Percentiles rank a stretch among this genome's conserved stretches.
phyloP scores from a whole-genome alignment of 2,797 vertebrate species.

The Alauda arvensis region DNA sequence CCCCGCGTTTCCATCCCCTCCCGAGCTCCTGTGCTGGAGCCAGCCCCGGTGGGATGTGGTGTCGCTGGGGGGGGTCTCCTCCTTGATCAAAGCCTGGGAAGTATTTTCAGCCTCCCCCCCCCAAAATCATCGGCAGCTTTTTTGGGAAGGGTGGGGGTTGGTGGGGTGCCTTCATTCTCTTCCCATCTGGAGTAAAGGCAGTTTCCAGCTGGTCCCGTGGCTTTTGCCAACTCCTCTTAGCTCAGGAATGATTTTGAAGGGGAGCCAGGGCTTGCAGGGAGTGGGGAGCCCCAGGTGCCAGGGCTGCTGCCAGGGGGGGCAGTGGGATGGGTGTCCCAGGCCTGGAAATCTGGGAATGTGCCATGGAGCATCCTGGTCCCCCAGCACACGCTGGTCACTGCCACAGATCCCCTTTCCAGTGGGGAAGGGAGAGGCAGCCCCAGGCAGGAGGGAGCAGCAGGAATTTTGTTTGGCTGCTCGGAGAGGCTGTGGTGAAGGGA shows the following conservation, averaged over 20 bases:
- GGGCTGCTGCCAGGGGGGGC: neutral
- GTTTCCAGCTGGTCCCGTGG: conserved; percentile 29
- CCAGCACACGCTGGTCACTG: neutral
- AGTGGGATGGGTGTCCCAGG: neutral
- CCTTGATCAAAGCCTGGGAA: neutral
- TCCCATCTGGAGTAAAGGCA: neutral
- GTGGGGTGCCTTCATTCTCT: neutral
- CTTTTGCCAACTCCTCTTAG: conserved; percentile 17
- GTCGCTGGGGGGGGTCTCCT: too few species aligned
- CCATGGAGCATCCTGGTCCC: neutral
- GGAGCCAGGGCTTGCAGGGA: neutral
- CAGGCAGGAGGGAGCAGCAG: neutral
- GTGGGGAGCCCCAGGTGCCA: neutral
- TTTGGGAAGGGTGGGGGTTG: neutral
- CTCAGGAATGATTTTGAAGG: conserved; percentile 34
- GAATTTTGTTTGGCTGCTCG: neutral
- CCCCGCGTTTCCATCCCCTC: rapidly evolving
- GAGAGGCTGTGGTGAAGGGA: neutral
- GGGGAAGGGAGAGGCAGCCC: neutral
- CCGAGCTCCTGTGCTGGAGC: neutral
- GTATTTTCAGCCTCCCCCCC: neutral
- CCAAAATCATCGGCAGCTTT: rapidly evolving
- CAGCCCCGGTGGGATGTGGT: neutral
- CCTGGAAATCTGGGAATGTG: neutral
- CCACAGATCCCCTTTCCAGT: neutral